These are phyloP conservation scores for Montipora efflorescens DNA, from an alignment of 64 coral and sea anemone species.

Conservation along the genomic window DNA sequence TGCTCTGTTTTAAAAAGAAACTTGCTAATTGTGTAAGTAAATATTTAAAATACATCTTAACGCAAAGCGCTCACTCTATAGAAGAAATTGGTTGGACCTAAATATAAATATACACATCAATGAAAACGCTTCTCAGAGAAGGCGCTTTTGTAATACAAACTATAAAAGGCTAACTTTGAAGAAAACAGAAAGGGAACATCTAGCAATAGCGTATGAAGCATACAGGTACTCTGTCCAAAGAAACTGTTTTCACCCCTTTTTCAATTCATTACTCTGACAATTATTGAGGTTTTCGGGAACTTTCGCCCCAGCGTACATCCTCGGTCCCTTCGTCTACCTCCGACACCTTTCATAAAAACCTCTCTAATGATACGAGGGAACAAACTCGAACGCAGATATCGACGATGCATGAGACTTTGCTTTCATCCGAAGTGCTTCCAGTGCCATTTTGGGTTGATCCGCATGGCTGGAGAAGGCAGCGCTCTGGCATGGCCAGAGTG, in stretches of 20 bases:
- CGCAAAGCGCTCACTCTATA: not conserved
- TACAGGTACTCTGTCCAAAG: not conserved
- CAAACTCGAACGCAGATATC: constrained; percentile 89
- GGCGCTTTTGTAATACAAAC: not conserved
- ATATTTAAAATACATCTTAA: constrained; percentile 19
- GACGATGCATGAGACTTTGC: constrained; percentile 86
- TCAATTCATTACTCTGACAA: not conserved
- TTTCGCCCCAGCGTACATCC: not conserved
- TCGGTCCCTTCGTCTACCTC: not conserved
- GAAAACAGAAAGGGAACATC: not conserved
- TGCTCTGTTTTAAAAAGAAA: constrained; percentile 30
- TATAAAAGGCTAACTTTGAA: not conserved
- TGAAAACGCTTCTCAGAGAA: not conserved
- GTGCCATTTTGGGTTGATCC: constrained; percentile 92
- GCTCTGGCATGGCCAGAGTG: constrained; percentile 93
- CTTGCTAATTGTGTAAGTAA: constrained; percentile 38
- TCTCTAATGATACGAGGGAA: constrained; percentile 85
- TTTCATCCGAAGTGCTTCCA: constrained; percentile 93
- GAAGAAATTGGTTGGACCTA: not conserved
- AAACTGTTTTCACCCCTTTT: not conserved
- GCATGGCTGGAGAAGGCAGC: constrained; percentile 48
- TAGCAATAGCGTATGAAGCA: not conserved
- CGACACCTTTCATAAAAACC: not conserved
- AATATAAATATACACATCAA: not conserved
- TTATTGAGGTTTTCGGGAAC: no score